These are phyloP conservation scores for Scolopax bukidnonensis DNA, from an alignment of 2,797 vertebrate genomes.

Conservation along the genomic window DNA sequence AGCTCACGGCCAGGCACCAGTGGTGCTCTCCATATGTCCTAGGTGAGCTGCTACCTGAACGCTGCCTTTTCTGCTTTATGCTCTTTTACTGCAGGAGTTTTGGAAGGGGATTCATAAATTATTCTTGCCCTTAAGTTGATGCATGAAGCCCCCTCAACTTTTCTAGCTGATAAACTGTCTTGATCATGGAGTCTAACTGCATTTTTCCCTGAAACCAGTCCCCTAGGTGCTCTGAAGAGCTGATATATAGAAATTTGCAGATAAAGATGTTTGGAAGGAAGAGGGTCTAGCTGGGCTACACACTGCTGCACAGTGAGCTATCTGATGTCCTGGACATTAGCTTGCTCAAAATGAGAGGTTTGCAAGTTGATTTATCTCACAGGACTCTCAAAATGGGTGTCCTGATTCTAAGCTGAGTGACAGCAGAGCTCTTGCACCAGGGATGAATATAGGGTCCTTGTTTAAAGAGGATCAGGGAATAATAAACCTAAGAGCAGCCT, in stretches of 20 bases:
- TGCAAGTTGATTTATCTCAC: background rate
- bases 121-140: background rate
- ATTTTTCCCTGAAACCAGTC: background rate
- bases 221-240: background rate
- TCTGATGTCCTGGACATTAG: background rate
- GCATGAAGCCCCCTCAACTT: background rate
- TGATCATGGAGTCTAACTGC: background rate
- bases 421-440: background rate
- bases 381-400: background rate
- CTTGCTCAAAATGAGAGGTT: background rate
- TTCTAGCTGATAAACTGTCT: background rate
- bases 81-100: background rate
- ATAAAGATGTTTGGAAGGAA: background rate
- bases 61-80: background rate
- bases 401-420: background rate
- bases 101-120: background rate
- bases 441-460: background rate
- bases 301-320: background rate
- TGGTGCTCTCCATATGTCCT: background rate
- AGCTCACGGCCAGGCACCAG: background rate
- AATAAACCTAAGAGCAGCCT: slow-evolving; percentile 49
- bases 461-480: slow-evolving; percentile 54
- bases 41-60: background rate
- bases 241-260: background rate
- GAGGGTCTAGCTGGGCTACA: background rate